A percentile compares a stretch with the other conserved stretches of the same genome.
phyloP scores from a whole-genome alignment of 1,140 invertebrate genomes.

The Hypothenemus hampei region DNA sequence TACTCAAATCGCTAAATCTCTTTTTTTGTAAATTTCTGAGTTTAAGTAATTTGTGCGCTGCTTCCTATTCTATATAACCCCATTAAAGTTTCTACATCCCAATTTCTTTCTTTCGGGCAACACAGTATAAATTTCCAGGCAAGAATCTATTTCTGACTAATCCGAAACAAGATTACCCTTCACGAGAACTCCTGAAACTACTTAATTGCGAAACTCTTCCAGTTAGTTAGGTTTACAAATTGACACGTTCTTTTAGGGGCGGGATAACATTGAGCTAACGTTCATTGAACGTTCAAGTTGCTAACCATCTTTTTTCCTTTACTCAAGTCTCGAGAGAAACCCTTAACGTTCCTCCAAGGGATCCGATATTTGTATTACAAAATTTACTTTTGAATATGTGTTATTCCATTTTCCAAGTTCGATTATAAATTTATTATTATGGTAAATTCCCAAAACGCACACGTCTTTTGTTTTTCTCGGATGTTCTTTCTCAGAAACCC shows the following conservation, averaged over 20 bases:
- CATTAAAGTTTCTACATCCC: no score
- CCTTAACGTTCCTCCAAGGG: not conserved
- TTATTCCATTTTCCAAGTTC: no score
- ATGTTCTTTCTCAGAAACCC: no score
- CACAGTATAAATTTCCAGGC: not conserved
- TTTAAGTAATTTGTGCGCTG: no score
- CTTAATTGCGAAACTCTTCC: constrained; percentile 41
- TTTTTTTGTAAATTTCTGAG: no score
- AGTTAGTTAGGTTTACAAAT: constrained; percentile 43
- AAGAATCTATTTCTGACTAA: constrained; percentile 13
- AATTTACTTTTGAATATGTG: no score
- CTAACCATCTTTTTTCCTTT: constrained; percentile 35
- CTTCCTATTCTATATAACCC: no score
- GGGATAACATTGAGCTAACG: constrained; percentile 32
- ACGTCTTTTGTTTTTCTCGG: no score
- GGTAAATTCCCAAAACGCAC: no score
- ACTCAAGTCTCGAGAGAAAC: not conserved
- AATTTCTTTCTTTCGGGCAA: constrained; percentile 10
- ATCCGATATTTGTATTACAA: no score
- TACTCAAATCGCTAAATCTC: not conserved
- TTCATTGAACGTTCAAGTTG: constrained; percentile 27
- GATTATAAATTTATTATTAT: no score
- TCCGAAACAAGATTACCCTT: constrained; percentile 21
- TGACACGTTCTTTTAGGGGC: constrained; percentile 37
- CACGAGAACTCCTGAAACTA: constrained; percentile 30